A percentile compares a stretch with the other conserved stretches of the same genome.
phyloP scores from a whole-genome alignment of 64 coral and sea anemone genomes.

The Exaiptasia diaphana region DNA sequence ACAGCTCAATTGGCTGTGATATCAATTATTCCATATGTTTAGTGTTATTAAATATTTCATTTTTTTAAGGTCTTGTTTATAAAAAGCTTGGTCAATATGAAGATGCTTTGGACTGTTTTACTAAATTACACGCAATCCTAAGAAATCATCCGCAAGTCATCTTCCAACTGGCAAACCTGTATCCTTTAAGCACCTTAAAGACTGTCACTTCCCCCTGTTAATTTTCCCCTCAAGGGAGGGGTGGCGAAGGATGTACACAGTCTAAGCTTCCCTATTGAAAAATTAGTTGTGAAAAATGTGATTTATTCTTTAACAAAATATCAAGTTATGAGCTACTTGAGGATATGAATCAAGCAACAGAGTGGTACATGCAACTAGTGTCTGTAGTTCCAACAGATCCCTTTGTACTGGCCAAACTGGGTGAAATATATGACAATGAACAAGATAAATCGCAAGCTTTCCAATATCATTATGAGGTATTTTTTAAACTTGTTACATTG shows the following conservation, averaged over 20 bases:
- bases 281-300: no score
- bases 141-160: slow-evolving; percentile 94
- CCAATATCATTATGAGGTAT: slow-evolving; percentile 97
- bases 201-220: no score
- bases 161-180: slow-evolving; percentile 89
- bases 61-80: slow-evolving; percentile 74
- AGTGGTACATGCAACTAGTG: slow-evolving; percentile 99
- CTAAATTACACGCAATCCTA: slow-evolving; percentile 88
- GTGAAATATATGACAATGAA: slow-evolving; percentile 91
- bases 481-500: not conserved
- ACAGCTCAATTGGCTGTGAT: no score
- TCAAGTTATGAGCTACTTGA: slow-evolving; percentile 86
- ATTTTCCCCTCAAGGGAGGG: no score
- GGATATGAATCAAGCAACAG: slow-evolving; percentile 93
- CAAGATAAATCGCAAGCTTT: slow-evolving; percentile 99
- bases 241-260: no score
- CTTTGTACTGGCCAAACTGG: slow-evolving; percentile 80
- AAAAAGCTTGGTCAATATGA: slow-evolving; percentile 86
- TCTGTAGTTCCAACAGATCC: slow-evolving; percentile 96
- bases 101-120: slow-evolving; percentile 89
- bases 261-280: no score
- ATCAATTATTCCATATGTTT: no score
- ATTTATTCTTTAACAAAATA: no score
- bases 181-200: no score
- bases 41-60: no score